A percentile compares a stretch with the other conserved stretches of the same genome.
phyloP scores from a whole-genome alignment of 2,888 invertebrate species.

The Tenthredo distinguenda region DNA sequence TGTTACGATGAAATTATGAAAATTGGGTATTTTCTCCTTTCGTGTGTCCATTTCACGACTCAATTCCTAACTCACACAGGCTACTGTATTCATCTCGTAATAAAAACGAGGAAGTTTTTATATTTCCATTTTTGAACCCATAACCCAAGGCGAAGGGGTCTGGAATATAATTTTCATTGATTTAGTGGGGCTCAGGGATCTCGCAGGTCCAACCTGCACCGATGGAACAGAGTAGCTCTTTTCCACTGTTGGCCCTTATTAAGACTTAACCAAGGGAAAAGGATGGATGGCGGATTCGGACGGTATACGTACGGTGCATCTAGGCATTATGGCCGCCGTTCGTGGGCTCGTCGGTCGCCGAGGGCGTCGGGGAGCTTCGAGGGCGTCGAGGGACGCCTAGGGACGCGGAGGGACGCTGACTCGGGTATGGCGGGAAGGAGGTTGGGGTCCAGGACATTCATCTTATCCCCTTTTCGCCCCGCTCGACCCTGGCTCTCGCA shows the following conservation, averaged over 20 bases:
- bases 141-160: not conserved
- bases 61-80: not conserved
- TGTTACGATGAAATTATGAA: not conserved
- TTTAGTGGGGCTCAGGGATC: constrained; percentile 10
- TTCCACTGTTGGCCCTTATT: constrained; percentile 30
- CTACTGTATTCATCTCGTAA: not conserved
- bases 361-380: constrained; percentile 59
- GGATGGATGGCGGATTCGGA: constrained; percentile 49
- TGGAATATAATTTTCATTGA: constrained; percentile 36
- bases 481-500: constrained; percentile 29
- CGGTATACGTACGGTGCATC: constrained; percentile 66
- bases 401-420: constrained; percentile 47
- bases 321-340: constrained; percentile 77
- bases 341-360: constrained; percentile 64
- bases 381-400: constrained; percentile 59
- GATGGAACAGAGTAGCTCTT: constrained; percentile 23
- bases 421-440: constrained; percentile 58
- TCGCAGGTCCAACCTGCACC: not conserved
- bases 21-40: not conserved
- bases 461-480: constrained; percentile 69
- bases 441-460: constrained; percentile 76
- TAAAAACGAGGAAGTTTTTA: not conserved
- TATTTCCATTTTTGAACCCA: not conserved
- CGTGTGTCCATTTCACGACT: not conserved
- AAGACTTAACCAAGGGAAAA: constrained; percentile 47